Base-by-base conservation (phyloP, 2,113 vertebrate genomes). In the Gymnarchus niloticus region DNA sequence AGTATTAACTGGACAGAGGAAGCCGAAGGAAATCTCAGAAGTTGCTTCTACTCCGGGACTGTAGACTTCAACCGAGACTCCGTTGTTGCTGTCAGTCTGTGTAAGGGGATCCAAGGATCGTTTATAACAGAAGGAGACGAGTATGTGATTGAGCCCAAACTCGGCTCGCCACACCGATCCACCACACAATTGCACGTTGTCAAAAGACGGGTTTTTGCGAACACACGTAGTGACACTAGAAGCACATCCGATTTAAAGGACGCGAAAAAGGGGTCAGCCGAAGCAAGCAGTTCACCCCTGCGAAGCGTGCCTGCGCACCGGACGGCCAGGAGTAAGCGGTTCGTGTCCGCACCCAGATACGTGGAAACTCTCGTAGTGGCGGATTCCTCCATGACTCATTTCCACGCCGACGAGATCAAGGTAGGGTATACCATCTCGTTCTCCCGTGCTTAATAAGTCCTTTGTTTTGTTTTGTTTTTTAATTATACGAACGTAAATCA, bases 361-460 rank as follows among this genome's bases (percentile, higher is more conserved):
- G 95, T 98, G 91, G 97, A 98, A 91, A 96, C 95, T 1, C 90
- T 98, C 91, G 93, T 96, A 90, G 97, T 97, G 78, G 96, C 96
- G 0, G 97, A 98, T 19, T 89, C 93, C 0, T 95, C 93, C 90
- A 97, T 98, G 97, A 92, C 92, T 59, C 91, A 91, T 0, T 97
- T 97, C 93, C 97, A 98, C 57, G 95, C 95, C 44, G 92, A 94
- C 37, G 95, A 97, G 78, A 93, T 97, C 89, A 95, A 96, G 96
- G 97, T 97, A 78, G 9, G 23, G 12, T 6, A 48, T 25, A n/a
- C 12, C 7, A 49, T 49, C 10, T 14, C 28, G 9, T 12, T 51
- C 21, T 48, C n/a, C 77, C 12, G 65, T 69, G 14, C 21, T 77
- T 77, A 14, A 48, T 77, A 77, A 48, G 23, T 12, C 14, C n/a